Conservation (phyloP, 2,113 vertebrate species). For the Rhynchomys soricoides region DNA sequence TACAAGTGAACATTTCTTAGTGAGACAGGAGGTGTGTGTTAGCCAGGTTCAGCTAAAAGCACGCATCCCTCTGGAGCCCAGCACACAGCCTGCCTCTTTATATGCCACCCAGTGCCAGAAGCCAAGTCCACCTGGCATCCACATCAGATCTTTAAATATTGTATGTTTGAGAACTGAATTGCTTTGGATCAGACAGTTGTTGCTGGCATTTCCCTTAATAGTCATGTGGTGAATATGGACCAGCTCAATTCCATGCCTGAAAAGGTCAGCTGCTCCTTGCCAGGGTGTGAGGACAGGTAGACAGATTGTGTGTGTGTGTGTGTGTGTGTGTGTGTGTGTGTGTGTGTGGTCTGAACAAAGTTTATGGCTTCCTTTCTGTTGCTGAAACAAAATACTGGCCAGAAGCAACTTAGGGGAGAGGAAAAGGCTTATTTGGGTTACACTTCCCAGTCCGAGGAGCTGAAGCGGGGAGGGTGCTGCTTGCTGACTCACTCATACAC, state of each 20-base stretch:
- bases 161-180: not conserved
- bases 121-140: not conserved
- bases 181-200: not conserved
- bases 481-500: not conserved
- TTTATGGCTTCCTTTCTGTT: not conserved
- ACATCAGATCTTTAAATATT: not conserved
- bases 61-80: not conserved
- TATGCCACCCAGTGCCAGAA: accelerated
- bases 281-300: not conserved
- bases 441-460: not conserved
- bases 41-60: not conserved
- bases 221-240: not conserved
- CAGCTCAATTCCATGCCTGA: not conserved
- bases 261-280: not conserved
- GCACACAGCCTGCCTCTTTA: not conserved
- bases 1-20: not conserved
- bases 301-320: not conserved
- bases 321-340: not conserved
- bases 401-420: not conserved
- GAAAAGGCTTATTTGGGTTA: not conserved
- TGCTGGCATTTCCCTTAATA: not conserved
- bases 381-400: not conserved
- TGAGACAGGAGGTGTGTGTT: not conserved
- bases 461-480: not conserved
- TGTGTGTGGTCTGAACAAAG: not conserved